Conservation (phyloP, 2,888 invertebrate species). For the Seira sanloemensis region DNA sequence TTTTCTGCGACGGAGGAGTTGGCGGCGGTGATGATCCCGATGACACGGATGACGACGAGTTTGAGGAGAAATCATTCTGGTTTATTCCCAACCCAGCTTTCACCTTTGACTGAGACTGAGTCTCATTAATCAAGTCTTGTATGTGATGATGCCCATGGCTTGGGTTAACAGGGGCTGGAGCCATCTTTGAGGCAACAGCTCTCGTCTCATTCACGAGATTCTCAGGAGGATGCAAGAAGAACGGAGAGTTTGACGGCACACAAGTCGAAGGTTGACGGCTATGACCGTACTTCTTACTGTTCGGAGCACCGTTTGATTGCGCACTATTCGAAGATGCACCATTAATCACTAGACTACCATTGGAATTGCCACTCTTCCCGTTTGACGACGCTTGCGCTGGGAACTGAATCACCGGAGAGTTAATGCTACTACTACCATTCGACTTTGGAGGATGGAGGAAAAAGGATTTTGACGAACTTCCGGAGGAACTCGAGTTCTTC, state of each 20-base stretch:
- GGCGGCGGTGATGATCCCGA: conserved; percentile 63
- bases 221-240: conserved; percentile 71
- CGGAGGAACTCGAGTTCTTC: conserved; percentile 38
- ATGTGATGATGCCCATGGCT: conserved; percentile 68
- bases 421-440: conserved; percentile 20
- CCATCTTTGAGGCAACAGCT: conserved; percentile 66
- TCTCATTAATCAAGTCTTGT: conserved; percentile 67
- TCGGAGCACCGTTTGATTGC: not conserved
- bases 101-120: conserved; percentile 61
- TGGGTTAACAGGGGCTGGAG: conserved; percentile 69
- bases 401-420: conserved; percentile 42
- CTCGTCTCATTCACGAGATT: conserved; percentile 66
- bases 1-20: conserved; percentile 62
- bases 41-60: conserved; percentile 54
- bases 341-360: conserved; percentile 27
- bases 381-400: conserved; percentile 23
- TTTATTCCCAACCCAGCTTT: conserved; percentile 34
- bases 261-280: conserved; percentile 61
- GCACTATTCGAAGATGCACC: conserved; percentile 28
- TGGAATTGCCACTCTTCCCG: not conserved
- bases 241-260: conserved; percentile 65
- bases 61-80: conserved; percentile 53
- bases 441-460: conserved; percentile 73
- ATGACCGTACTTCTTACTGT: conserved; percentile 57
- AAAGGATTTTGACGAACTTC: conserved; percentile 65